Evolutionary conservation across 2,888 invertebrate species (phyloP).

Genomic region (Netelia virgata): DNA sequence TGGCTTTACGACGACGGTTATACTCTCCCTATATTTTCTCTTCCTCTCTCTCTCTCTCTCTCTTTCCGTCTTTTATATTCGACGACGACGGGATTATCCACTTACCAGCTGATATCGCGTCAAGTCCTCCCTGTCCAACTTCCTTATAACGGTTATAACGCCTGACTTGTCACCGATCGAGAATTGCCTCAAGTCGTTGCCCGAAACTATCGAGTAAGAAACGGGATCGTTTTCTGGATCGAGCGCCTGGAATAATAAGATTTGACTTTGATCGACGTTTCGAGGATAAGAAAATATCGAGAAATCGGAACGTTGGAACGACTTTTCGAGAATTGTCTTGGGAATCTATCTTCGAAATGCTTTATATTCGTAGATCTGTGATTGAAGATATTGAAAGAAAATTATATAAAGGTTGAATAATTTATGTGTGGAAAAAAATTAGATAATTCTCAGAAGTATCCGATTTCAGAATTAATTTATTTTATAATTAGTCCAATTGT

Average conservation of each 20-base stretch:
- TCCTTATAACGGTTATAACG: constrained; percentile 94
- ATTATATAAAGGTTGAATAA: too few species aligned
- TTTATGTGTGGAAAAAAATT: too few species aligned
- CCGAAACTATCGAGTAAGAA: constrained; percentile 94
- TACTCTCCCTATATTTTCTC: constrained; percentile 6
- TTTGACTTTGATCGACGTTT: constrained; percentile 11
- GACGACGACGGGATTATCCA: constrained; percentile 65
- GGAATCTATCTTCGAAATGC: too few species aligned
- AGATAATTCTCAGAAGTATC: too few species aligned
- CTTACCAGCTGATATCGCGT: constrained; percentile 94
- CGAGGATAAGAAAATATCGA: background rate
- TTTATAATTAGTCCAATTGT: too few species aligned
- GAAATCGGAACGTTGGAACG: background rate
- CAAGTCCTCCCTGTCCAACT: constrained; percentile 95
- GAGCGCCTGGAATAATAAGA: constrained; percentile 87
- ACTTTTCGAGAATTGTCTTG: too few species aligned
- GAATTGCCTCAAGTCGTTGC: constrained; percentile 95
- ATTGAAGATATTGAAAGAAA: too few species aligned
- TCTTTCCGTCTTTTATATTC: constrained; percentile 21
- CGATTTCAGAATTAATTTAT: too few species aligned
- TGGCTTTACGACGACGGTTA: constrained; percentile 59
- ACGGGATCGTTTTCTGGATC: constrained; percentile 96
- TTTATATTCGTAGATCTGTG: too few species aligned
- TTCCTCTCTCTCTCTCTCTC: constrained; percentile 9
- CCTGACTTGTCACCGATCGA: constrained; percentile 94